Percentiles rank a stretch among this genome's conserved stretches.
phyloP scores from a whole-genome alignment of 2,113 vertebrate genomes.

The Pantherophis guttatus region DNA sequence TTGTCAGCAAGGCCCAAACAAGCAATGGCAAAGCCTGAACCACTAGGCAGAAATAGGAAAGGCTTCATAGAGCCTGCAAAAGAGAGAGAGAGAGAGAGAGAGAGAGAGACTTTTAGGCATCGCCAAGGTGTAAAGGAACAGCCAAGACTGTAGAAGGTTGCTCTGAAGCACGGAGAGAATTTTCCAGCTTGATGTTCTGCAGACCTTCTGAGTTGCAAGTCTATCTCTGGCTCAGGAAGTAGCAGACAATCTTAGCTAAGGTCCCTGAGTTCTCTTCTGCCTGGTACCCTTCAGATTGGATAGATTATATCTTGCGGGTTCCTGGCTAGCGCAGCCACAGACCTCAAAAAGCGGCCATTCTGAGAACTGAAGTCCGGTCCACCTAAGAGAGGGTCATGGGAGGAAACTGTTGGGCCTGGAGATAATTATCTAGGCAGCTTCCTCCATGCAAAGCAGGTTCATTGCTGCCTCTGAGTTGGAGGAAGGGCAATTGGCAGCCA shows the following conservation, averaged over 20 bases:
- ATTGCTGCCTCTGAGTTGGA: background rate
- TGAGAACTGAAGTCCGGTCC: background rate
- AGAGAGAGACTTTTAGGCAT: background rate
- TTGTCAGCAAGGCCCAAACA: background rate
- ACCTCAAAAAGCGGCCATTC: background rate
- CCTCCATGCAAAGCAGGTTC: background rate
- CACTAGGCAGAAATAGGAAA: background rate
- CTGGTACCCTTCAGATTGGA: background rate
- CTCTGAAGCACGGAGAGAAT: background rate
- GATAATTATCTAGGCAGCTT: background rate
- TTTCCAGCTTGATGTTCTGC: background rate
- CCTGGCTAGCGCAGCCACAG: background rate
- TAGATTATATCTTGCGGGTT: background rate
- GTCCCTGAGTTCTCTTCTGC: background rate
- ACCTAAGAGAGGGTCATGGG: background rate
- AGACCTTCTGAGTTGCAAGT: background rate
- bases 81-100: too few relatives aligned
- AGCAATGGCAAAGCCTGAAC: background rate
- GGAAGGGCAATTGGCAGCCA: background rate
- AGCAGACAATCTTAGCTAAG: background rate
- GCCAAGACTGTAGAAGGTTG: background rate
- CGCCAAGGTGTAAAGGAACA: background rate
- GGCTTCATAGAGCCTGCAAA: background rate
- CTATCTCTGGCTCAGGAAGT: background rate
- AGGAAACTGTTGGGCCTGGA: background rate